Conservation (phyloP, 2,113 vertebrate genomes). For the Tachysurus vachellii region DNA sequence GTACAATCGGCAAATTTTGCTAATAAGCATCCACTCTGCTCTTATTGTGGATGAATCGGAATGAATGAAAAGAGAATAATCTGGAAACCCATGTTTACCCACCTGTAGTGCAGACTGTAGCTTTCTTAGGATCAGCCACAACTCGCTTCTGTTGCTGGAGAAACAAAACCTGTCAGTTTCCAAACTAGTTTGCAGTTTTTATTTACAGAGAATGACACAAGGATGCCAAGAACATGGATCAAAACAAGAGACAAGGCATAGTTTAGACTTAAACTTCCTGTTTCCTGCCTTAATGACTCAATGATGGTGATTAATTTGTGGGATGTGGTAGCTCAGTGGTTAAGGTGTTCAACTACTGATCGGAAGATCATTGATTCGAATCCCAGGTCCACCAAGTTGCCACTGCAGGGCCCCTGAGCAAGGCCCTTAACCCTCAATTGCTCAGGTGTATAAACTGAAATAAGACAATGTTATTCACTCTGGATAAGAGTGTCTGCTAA, state of each 20-base stretch:
- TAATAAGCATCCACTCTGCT: background rate
- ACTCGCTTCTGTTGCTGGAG: slow-evolving; percentile 76
- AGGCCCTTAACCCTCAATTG: no score
- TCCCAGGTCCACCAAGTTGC: no score
- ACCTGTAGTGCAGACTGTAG: slow-evolving; percentile 53
- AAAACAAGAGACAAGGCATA: background rate
- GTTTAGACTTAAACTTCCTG: background rate
- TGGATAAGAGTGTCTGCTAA: no score
- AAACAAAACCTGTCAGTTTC: slow-evolving; percentile 27
- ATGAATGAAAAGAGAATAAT: no score
- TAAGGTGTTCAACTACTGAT: background rate
- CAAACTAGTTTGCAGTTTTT: background rate
- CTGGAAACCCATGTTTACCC: slow-evolving; percentile 44
- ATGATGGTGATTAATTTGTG: no score
- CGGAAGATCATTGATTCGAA: no score
- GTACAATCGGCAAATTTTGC: background rate
- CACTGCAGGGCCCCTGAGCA: no score
- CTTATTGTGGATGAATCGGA: no score
- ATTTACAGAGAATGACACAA: background rate
- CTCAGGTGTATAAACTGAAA: no score
- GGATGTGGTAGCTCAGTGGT: no score
- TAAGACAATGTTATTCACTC: no score
- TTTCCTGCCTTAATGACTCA: no score
- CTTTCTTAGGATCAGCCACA: slow-evolving; percentile 71
- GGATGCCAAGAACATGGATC: background rate